Evolutionary conservation across 2,888 invertebrate genomes (phyloP).

Genomic region (Caenorhabditis sp.): DNA sequence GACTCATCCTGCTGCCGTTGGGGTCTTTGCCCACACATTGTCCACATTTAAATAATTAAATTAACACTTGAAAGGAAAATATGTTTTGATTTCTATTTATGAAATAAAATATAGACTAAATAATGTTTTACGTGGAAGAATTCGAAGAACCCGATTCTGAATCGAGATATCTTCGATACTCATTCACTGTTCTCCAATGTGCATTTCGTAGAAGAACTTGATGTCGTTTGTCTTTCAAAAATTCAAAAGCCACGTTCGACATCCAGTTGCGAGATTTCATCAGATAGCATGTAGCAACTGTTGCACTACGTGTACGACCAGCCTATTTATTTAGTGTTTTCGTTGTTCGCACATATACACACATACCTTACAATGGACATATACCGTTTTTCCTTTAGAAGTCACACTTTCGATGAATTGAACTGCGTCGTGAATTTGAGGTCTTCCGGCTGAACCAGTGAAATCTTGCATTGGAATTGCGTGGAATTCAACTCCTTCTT

Average conservation of each 20-base stretch:
- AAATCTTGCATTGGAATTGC: conserved; percentile 69
- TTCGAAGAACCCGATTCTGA: background rate
- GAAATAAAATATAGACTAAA: too few species aligned
- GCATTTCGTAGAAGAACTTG: conserved; percentile 59
- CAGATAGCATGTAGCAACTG: conserved; percentile 94
- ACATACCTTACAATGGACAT: conserved; percentile 94
- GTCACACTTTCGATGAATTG: conserved; percentile 69
- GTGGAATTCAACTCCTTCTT: conserved; percentile 59
- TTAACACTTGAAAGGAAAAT: too few species aligned
- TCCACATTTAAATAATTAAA: too few species aligned
- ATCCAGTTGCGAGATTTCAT: conserved; percentile 76
- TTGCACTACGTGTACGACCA: conserved; percentile 94
- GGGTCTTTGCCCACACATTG: too few species aligned
- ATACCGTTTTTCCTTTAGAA: conserved; percentile 79
- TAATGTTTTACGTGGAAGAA: background rate
- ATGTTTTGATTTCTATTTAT: too few species aligned
- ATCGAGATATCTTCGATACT: conserved; percentile 64
- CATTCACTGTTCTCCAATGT: conserved; percentile 66
- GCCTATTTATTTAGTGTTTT: conserved; percentile 77
- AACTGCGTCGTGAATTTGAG: conserved; percentile 58
- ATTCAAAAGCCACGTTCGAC: conserved; percentile 65
- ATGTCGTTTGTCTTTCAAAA: conserved; percentile 51
- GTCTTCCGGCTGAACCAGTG: conserved; percentile 47
- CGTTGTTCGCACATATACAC: background rate
- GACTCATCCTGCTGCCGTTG: too few species aligned